Percentiles rank a stretch among this genome's conserved stretches.
Evolutionary conservation across 1,140 invertebrate genomes (phyloP).

Genomic region (Eulimnadia texana): DNA sequence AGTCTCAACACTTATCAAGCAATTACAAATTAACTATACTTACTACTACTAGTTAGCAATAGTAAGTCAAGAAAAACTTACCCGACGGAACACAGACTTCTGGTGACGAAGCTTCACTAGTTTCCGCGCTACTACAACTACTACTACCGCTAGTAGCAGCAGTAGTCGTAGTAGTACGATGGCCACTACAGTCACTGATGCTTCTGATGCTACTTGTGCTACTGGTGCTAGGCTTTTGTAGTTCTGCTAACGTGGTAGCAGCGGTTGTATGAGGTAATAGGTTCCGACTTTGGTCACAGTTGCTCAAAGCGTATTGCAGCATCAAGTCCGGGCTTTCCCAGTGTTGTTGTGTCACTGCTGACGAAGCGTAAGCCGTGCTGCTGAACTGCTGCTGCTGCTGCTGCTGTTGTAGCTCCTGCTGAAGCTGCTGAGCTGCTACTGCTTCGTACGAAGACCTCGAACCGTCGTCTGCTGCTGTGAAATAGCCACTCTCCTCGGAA

Average conservation of each 20-base stretch:
- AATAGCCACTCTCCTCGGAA: conserved; percentile 15
- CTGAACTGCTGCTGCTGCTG: background rate
- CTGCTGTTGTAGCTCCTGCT: background rate
- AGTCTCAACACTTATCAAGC: no score
- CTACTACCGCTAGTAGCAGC: no score
- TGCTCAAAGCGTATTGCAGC: background rate
- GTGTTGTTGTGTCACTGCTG: background rate
- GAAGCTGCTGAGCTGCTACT: background rate
- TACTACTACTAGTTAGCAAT: no score
- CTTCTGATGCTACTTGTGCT: no score
- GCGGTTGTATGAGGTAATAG: background rate
- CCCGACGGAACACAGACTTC: background rate
- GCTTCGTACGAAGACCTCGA: background rate
- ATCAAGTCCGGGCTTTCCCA: background rate
- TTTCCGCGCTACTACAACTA: background rate
- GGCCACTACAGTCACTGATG: no score
- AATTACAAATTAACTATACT: no score
- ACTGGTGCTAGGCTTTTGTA: background rate
- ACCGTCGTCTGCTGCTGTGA: conserved; percentile 5
- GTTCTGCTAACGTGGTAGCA: background rate
- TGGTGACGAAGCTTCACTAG: background rate
- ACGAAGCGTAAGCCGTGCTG: background rate
- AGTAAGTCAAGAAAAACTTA: background rate
- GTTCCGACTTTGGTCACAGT: background rate
- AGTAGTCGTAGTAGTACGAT: no score